Percentiles rank a stretch among this genome's conserved stretches.
These are phyloP conservation scores for Lophius piscatorius DNA, from an alignment of 2,113 vertebrate genomes.

Conservation along the genomic window DNA sequence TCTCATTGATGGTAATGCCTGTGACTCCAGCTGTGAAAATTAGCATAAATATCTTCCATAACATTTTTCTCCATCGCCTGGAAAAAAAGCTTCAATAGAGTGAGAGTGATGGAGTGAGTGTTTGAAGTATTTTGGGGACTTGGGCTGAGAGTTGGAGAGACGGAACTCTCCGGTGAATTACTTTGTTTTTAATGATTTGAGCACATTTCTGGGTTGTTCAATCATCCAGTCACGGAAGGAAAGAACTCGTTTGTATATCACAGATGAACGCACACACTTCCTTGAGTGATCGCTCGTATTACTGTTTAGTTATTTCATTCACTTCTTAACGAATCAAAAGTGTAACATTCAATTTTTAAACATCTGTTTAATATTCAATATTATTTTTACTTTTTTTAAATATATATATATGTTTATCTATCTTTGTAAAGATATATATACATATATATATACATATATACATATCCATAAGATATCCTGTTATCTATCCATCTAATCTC, in stretches of 20 bases:
- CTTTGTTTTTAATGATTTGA: constrained; percentile 63
- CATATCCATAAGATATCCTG: too few relatives aligned
- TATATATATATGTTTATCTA: too few relatives aligned
- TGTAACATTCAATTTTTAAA: too few relatives aligned
- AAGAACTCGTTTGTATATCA: constrained; percentile 20
- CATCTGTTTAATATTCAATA: too few relatives aligned
- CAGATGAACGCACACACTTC: neutral
- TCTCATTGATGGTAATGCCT: constrained; percentile 54
- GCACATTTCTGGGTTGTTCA: constrained; percentile 46
- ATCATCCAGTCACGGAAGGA: constrained; percentile 23
- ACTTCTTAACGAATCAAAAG: constrained; percentile 2
- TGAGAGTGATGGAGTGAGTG: constrained; percentile 35
- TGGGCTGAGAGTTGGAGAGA: constrained; percentile 44
- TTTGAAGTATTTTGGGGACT: constrained; percentile 68
- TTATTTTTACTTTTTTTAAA: too few relatives aligned
- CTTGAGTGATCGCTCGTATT: neutral
- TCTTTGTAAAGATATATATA: too few relatives aligned
- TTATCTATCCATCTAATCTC: too few relatives aligned
- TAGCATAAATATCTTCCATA: constrained; percentile 57
- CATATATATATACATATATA: too few relatives aligned
- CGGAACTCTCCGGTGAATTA: constrained; percentile 46
- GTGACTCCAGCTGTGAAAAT: constrained; percentile 59
- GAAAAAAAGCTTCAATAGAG: constrained; percentile 41
- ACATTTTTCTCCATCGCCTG: constrained; percentile 47
- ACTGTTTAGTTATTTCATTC: too few relatives aligned